These are phyloP conservation scores for Thereva nobilitata DNA, from an alignment of 2,888 invertebrate genomes.

Conservation along the genomic window DNA sequence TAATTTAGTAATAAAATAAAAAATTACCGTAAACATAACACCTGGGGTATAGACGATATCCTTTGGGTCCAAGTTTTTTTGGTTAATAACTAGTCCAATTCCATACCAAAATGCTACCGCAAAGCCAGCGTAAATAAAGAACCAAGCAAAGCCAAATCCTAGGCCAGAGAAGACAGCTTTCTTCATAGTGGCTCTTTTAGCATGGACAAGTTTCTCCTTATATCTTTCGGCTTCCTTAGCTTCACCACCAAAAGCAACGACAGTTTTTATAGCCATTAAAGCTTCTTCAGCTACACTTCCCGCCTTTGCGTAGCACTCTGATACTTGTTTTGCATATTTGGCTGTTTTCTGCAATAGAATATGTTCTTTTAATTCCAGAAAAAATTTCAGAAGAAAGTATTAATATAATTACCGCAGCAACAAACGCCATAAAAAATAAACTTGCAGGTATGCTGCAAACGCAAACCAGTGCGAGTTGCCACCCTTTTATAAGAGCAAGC, in stretches of 20 bases:
- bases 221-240: slow-evolving; percentile 71
- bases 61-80: slow-evolving; percentile 55
- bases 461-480: slow-evolving; percentile 79
- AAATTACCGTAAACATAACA: slow-evolving; percentile 71
- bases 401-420: slow-evolving; percentile 62
- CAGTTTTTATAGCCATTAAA: slow-evolving; percentile 73
- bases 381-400: not conserved
- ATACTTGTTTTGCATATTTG: slow-evolving; percentile 67
- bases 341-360: slow-evolving; percentile 61
- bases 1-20: slow-evolving; percentile 40
- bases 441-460: slow-evolving; percentile 73
- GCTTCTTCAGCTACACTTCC: slow-evolving; percentile 80
- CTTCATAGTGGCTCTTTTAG: slow-evolving; percentile 70
- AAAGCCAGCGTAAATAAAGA: slow-evolving; percentile 77
- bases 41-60: slow-evolving; percentile 63
- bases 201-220: slow-evolving; percentile 63
- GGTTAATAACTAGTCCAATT: slow-evolving; percentile 67
- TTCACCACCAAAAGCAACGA: slow-evolving; percentile 79
- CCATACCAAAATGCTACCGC: slow-evolving; percentile 86
- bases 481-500: slow-evolving; percentile 75
- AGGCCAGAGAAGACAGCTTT: slow-evolving; percentile 70
- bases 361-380: slow-evolving; percentile 7
- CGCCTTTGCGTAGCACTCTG: slow-evolving; percentile 74
- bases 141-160: slow-evolving; percentile 74
- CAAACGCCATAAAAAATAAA: slow-evolving; percentile 65